Evolutionary conservation across 1,140 invertebrate species (phyloP).

Genomic region (Schlechtendalia chinensis): DNA sequence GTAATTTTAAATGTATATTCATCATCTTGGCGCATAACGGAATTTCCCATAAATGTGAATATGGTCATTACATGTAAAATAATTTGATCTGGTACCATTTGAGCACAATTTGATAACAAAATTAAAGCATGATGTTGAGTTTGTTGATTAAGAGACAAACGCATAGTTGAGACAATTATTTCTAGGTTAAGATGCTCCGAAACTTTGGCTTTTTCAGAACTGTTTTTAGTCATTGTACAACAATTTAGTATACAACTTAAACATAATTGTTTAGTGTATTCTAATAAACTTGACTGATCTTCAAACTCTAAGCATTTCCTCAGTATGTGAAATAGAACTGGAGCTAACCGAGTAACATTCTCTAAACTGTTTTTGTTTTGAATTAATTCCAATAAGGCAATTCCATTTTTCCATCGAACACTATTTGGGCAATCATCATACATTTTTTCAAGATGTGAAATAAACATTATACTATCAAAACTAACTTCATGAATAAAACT

Average conservation of each 20-base stretch:
- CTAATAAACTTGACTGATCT: constrained; percentile 72
- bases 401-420: constrained; percentile 72
- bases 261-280: constrained; percentile 86
- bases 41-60: constrained; percentile 93
- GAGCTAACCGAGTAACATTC: constrained; percentile 66
- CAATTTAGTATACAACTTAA: constrained; percentile 74
- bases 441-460: constrained; percentile 55
- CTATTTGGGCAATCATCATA: constrained; percentile 62
- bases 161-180: constrained; percentile 81
- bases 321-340: constrained; percentile 76
- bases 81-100: constrained; percentile 76
- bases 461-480: constrained; percentile 50
- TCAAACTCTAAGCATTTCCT: constrained; percentile 76
- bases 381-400: constrained; percentile 77
- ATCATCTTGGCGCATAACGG: constrained; percentile 86
- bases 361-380: constrained; percentile 78
- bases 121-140: constrained; percentile 89
- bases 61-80: constrained; percentile 90
- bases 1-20: constrained; percentile 92
- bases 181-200: constrained; percentile 71
- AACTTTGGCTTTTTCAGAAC: constrained; percentile 59
- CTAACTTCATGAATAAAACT: constrained; percentile 50
- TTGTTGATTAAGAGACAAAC: constrained; percentile 85
- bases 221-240: constrained; percentile 59
- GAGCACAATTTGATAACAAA: constrained; percentile 73